phyloP scores from a whole-genome alignment of 2,113 vertebrate genomes.

The Sceloporus undulatus region DNA sequence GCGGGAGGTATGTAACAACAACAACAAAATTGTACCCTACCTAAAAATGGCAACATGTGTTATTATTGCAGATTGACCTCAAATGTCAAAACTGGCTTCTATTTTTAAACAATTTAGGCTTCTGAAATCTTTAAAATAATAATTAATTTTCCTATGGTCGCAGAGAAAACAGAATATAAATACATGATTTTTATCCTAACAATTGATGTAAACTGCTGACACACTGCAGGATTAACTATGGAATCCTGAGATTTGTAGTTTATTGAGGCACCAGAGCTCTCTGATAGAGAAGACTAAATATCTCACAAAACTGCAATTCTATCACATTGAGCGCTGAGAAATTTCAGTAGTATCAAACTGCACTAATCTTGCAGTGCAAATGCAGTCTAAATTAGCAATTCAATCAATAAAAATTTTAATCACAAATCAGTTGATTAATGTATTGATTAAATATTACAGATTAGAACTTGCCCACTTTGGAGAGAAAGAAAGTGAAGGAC shows the following conservation, averaged over 20 bases:
- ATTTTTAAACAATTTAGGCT: neutral
- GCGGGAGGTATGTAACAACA: neutral
- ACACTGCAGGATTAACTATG: too few relatives aligned
- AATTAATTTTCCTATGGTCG: neutral
- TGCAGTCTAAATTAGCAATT: neutral
- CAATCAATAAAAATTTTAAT: constrained; percentile 2
- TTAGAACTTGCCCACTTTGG: neutral
- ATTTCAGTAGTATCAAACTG: too few relatives aligned
- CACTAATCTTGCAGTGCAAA: too few relatives aligned
- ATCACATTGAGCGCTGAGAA: too few relatives aligned
- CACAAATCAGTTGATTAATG: neutral
- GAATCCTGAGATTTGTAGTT: too few relatives aligned
- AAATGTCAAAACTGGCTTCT: neutral
- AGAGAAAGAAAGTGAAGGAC: neutral
- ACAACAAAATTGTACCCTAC: neutral
- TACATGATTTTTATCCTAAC: too few relatives aligned
- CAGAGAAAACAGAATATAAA: neutral
- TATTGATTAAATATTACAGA: neutral
- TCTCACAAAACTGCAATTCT: too few relatives aligned
- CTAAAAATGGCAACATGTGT: neutral
- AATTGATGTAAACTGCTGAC: too few relatives aligned
- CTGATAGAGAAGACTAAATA: too few relatives aligned
- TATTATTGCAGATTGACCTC: neutral
- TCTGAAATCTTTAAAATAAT: neutral
- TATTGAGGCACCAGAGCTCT: too few relatives aligned